Conservation (phyloP, 2,113 vertebrate genomes). For the Sinocyclocheilus grahami region DNA sequence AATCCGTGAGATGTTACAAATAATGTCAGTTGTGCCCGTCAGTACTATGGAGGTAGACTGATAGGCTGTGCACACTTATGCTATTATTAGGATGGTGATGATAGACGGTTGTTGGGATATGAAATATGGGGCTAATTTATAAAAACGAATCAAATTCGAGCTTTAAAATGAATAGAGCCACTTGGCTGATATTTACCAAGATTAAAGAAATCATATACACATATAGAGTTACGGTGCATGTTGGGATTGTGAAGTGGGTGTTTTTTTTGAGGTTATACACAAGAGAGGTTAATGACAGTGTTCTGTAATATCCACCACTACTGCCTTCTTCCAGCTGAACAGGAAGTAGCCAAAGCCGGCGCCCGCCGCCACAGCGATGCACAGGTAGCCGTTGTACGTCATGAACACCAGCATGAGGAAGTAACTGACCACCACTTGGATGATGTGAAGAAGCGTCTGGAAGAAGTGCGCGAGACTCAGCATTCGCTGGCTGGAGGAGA, state of each 20-base stretch:
- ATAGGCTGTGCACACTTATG: slow-evolving; percentile 21
- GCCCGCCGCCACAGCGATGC: slow-evolving; percentile 89
- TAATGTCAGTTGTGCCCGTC: neutral
- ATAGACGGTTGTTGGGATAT: neutral
- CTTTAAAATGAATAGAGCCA: neutral
- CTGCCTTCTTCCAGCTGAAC: slow-evolving; percentile 98
- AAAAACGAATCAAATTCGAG: neutral
- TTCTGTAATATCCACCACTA: slow-evolving; percentile 98
- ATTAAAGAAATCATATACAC: neutral
- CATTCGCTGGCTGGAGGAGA: slow-evolving; percentile 87
- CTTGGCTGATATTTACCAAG: neutral
- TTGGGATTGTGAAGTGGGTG: neutral
- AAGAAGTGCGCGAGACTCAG: slow-evolving; percentile 89
- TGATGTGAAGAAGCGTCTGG: slow-evolving; percentile 88
- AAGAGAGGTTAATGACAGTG: slow-evolving; percentile 86
- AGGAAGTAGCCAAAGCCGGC: slow-evolving; percentile 94
- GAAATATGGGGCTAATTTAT: neutral
- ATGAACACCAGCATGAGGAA: slow-evolving; percentile 98
- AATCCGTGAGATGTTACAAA: neutral
- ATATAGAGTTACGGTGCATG: neutral
- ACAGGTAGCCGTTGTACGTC: slow-evolving; percentile 97
- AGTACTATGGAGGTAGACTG: slow-evolving; percentile 40
- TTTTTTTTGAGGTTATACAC: neutral
- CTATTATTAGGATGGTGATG: neutral
- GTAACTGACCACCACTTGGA: slow-evolving; percentile 97